Percentiles rank a stretch among this genome's conserved stretches.
Evolutionary conservation across 1,140 invertebrate genomes (phyloP).

Genomic region (Scaptodrosophila lebanonensis): DNA sequence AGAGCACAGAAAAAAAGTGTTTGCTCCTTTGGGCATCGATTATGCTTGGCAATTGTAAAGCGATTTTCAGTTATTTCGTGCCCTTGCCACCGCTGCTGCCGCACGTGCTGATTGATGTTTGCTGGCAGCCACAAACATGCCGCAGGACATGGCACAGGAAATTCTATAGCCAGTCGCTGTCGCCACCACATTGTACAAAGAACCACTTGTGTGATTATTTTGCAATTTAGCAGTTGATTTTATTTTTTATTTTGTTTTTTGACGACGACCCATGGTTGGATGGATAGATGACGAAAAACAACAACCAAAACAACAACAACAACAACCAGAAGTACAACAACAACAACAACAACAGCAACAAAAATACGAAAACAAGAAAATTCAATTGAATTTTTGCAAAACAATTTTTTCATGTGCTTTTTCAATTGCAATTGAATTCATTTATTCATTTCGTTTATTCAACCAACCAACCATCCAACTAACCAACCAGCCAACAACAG

Average conservation of each 20-base stretch:
- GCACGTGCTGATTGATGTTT: slow-evolving; percentile 56
- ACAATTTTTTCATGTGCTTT: slow-evolving; percentile 35
- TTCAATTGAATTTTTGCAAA: slow-evolving; percentile 60
- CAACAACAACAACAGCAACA: too few relatives aligned
- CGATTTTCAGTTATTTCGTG: slow-evolving; percentile 74
- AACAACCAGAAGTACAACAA: neutral
- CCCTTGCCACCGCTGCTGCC: slow-evolving; percentile 9
- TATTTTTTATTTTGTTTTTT: slow-evolving; percentile 9
- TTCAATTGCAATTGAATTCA: slow-evolving; percentile 73
- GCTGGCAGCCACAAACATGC: slow-evolving; percentile 58
- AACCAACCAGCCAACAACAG: too few relatives aligned
- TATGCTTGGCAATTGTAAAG: slow-evolving; percentile 72
- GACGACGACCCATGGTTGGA: too few relatives aligned
- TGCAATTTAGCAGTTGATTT: slow-evolving; percentile 65
- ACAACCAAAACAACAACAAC: slow-evolving; percentile 6
- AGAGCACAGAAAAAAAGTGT: too few relatives aligned
- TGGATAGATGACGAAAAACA: slow-evolving; percentile 35
- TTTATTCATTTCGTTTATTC: slow-evolving; percentile 59
- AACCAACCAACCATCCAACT: too few relatives aligned
- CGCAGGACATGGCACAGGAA: slow-evolving; percentile 38
- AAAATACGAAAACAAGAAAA: slow-evolving; percentile 16
- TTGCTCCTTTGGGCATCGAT: slow-evolving; percentile 74
- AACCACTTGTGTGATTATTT: slow-evolving; percentile 67
- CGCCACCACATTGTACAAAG: slow-evolving; percentile 1
- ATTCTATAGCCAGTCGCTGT: neutral